A percentile compares a stretch with the other conserved stretches of the same genome.
These are phyloP conservation scores for Sceloporus undulatus DNA, from an alignment of 2,113 vertebrate genomes.

Conservation along the genomic window DNA sequence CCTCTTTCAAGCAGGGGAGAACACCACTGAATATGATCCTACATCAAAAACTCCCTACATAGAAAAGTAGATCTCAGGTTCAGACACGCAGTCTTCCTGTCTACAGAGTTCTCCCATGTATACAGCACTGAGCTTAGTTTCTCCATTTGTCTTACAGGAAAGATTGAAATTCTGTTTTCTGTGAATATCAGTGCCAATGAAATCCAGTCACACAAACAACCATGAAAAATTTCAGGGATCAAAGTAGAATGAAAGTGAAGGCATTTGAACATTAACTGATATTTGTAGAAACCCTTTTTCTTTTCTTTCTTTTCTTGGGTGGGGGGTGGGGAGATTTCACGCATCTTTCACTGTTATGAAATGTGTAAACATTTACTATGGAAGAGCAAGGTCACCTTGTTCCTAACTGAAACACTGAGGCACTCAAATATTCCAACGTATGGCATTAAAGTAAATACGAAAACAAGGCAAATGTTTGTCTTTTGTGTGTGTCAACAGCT, in stretches of 20 bases:
- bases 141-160: neutral
- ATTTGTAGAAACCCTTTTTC: neutral
- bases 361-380: neutral
- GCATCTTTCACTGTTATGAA: neutral
- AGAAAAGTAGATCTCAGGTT: neutral
- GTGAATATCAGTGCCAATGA: neutral
- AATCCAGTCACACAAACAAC: neutral
- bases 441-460: conserved; percentile 5
- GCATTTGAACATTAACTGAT: neutral
- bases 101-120: neutral
- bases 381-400: conserved; percentile 29
- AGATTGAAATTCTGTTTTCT: neutral
- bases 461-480: neutral
- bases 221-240: neutral
- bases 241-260: neutral
- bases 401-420: conserved; percentile 1
- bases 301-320: no score
- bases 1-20: neutral
- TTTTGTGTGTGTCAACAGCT: neutral
- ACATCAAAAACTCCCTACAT: neutral
- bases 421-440: conserved; percentile 11
- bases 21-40: neutral
- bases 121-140: neutral
- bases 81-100: neutral
- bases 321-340: conserved; percentile 24